These are phyloP conservation scores for Allolobophora icterica DNA, from an alignment of 2,888 invertebrate genomes.

Conservation along the genomic window DNA sequence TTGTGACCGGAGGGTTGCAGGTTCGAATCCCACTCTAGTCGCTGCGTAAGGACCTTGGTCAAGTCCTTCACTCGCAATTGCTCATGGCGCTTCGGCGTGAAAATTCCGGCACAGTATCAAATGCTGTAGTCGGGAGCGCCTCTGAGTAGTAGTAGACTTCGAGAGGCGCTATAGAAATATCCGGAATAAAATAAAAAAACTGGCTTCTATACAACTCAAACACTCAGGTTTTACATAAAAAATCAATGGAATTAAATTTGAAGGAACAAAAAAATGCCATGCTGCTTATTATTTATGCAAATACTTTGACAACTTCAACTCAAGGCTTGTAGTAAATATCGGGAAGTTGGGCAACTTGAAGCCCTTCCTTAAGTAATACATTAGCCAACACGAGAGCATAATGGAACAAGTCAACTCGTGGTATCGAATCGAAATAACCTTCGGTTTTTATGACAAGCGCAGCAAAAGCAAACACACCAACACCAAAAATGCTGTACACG, in stretches of 20 bases:
- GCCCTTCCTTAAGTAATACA: slow-evolving; percentile 32
- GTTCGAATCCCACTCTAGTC: too few relatives aligned
- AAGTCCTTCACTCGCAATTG: too few relatives aligned
- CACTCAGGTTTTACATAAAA: background rate
- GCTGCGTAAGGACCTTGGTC: too few relatives aligned
- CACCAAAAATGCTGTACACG: slow-evolving; percentile 13
- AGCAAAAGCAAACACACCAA: slow-evolving; percentile 27
- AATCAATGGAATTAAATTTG: background rate
- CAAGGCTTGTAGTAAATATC: slow-evolving; percentile 26
- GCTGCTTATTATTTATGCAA: background rate
- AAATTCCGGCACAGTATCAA: too few relatives aligned
- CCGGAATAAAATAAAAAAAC: too few relatives aligned
- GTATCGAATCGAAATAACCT: background rate
- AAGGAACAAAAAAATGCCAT: background rate
- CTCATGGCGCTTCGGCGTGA: too few relatives aligned
- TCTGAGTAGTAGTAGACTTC: too few relatives aligned
- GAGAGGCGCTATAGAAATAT: too few relatives aligned
- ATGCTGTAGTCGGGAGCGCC: too few relatives aligned
- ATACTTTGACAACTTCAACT: background rate
- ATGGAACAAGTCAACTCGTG: slow-evolving; percentile 39
- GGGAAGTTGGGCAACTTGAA: slow-evolving; percentile 9
- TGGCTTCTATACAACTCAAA: too few relatives aligned
- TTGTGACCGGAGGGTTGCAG: too few relatives aligned
- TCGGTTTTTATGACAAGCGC: slow-evolving; percentile 32
- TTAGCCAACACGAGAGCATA: slow-evolving; percentile 36